Conservation (phyloP, 2,113 vertebrate species). For the Dipodomys ordii region DNA sequence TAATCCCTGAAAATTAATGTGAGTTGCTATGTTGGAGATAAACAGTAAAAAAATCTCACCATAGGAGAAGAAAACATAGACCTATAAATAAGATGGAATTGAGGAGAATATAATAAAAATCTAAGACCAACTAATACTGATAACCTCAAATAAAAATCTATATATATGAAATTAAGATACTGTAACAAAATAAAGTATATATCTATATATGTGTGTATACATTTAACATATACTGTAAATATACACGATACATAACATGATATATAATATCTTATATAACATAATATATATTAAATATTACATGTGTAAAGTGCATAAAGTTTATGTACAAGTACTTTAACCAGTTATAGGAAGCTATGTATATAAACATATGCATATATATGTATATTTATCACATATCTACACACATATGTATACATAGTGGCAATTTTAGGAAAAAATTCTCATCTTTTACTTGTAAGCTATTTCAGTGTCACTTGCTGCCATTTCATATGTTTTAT, state of each 20-base stretch:
- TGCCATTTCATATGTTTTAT: background rate
- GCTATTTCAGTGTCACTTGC: background rate
- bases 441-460: background rate
- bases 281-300: too few relatives aligned
- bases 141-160: slow-evolving; percentile 4
- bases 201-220: background rate
- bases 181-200: background rate
- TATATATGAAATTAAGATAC: background rate
- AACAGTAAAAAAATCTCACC: background rate
- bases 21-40: background rate
- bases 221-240: too few relatives aligned
- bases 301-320: too few relatives aligned
- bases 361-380: background rate
- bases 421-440: background rate
- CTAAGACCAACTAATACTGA: background rate
- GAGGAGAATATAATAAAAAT: background rate
- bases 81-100: background rate
- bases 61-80: background rate
- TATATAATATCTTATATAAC: too few relatives aligned
- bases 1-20: background rate
- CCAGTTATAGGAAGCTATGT: too few relatives aligned
- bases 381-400: background rate
- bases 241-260: too few relatives aligned
- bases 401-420: background rate
- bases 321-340: too few relatives aligned